Conservation (phyloP, 2,113 vertebrate genomes). For the Apodemus speciosus region DNA sequence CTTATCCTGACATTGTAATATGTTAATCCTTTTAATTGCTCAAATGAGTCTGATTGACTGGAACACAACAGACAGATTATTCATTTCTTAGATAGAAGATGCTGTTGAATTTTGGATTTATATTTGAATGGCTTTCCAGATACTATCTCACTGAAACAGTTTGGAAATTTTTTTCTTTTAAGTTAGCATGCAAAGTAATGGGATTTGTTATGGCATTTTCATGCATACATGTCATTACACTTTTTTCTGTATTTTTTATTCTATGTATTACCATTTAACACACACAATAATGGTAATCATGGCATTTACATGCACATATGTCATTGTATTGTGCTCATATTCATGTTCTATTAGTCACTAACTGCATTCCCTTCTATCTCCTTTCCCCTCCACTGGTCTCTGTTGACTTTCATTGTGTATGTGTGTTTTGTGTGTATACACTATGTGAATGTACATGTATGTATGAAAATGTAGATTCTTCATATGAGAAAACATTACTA, state of each 20-base stretch:
- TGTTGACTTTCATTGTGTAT: neutral
- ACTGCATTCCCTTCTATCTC: neutral
- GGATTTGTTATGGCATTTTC: neutral
- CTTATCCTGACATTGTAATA: neutral
- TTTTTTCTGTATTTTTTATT: neutral
- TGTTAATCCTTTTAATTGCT: neutral
- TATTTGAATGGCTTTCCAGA: constrained; percentile 33
- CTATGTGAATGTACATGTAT: neutral
- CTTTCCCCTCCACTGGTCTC: neutral
- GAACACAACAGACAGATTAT: neutral
- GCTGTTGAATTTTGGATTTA: neutral
- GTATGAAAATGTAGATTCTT: neutral
- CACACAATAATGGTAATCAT: neutral
- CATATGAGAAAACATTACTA: neutral
- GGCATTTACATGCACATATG: neutral
- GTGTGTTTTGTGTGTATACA: neutral
- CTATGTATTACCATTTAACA: neutral
- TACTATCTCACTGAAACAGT: neutral
- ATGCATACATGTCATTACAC: neutral
- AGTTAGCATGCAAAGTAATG: neutral
- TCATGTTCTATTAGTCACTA: neutral
- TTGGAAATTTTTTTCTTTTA: constrained; percentile 4
- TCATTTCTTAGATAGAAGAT: neutral
- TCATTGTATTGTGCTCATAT: neutral
- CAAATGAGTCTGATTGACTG: constrained; percentile 11